Evolutionary conservation across 1,140 invertebrate species (phyloP), one percentile per base, ranked within the genome.

Genomic region (Leptonema lineaticorne): DNA sequence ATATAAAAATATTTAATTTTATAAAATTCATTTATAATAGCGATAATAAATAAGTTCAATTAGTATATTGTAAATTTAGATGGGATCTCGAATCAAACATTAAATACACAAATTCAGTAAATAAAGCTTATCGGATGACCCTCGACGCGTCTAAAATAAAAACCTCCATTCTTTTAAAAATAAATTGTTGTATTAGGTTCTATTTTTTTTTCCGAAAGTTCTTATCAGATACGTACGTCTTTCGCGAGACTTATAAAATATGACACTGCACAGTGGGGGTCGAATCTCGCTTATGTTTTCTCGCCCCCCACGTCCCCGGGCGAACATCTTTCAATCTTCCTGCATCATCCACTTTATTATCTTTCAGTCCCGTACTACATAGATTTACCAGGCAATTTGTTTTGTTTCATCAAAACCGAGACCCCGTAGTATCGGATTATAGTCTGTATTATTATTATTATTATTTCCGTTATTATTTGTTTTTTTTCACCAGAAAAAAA

Each of bases 351-450:
- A 64, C 45, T 64, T 64, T 64, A 64, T 64, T 64, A 64, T 64
- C 62, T 64, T 50, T 16, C 20, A 33, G 62, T n/a, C n/a, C n/a
- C 62, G 29, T 64, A 64, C 62, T 50, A 64, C 62, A 64, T 64
- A 64, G 62, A 64, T 64, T 64, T 64, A 64, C 62, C 62, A 45
- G 62, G 62, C 62, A 64, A 64, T 64, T 64, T 64, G 62, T 64
- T 64, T 64, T 64, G 62, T 64, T 64, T 64, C 62, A 64, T 64
- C 62, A 64, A 41, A 30, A 50, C 41, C 62, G 62, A 64, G 62
- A 37, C 29, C 58, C 58, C 1, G 62, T 22, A 16, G 62, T 64
- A 64, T 64, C 37, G 62, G 62, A 64, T 64, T 64, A 64, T 64
- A 50, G 62, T 46, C 62, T 62, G 41, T 62, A 53, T 53, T 18